Evolutionary conservation across 2,113 vertebrate species (phyloP).

Genomic region (Nansenia antarctica): DNA sequence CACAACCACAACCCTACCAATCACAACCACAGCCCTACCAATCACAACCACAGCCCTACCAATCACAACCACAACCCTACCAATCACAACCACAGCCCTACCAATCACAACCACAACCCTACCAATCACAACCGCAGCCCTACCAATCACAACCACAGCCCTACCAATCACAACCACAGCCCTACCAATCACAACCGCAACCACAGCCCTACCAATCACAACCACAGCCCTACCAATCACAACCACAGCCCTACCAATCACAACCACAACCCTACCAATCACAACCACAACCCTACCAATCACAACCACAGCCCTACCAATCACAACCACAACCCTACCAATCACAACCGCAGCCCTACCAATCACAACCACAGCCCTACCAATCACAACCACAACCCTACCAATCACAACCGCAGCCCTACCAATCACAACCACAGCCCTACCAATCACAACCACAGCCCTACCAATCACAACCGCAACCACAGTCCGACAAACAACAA

Average conservation of each 20-base stretch:
- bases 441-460: background rate
- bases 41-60: background rate
- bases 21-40: background rate
- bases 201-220: background rate
- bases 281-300: background rate
- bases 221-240: background rate
- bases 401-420: background rate
- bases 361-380: background rate
- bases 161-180: background rate
- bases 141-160: background rate
- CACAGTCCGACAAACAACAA: background rate
- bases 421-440: background rate
- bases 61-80: background rate
- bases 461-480: background rate
- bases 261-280: background rate
- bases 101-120: background rate
- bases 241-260: background rate
- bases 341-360: background rate
- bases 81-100: too few relatives aligned
- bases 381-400: background rate
- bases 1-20: background rate
- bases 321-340: background rate
- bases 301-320: background rate
- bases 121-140: background rate
- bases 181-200: background rate